Evolutionary conservation across 2,113 vertebrate species (phyloP).

Genomic region (Paradoxurus hermaphroditus): DNA sequence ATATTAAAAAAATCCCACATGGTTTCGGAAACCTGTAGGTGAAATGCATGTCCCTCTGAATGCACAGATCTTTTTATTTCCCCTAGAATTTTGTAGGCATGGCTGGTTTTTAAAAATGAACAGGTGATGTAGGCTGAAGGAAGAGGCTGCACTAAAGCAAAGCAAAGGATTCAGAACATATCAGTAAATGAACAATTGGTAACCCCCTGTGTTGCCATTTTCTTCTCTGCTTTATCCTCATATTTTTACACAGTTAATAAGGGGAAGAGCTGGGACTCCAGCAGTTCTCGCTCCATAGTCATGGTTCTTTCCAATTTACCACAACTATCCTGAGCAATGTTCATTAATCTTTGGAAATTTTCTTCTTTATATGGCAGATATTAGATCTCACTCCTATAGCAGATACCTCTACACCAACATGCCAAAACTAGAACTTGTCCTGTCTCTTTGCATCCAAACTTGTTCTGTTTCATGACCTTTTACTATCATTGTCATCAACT

Average conservation of each 20-base stretch:
- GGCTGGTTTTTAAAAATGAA: conserved; percentile 34
- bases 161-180: neutral
- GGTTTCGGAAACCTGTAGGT: conserved; percentile 26
- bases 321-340: neutral
- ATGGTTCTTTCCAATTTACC: neutral
- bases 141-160: neutral
- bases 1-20: neutral
- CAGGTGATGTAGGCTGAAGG: neutral
- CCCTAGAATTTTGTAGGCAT: conserved; percentile 14
- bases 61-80: neutral
- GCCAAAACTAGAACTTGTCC: neutral
- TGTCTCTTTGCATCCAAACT: neutral
- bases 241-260: conserved; percentile 30
- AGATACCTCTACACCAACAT: neutral
- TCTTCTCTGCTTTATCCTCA: neutral
- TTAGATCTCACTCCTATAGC: neutral
- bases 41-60: neutral
- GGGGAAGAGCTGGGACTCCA: neutral
- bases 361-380: neutral
- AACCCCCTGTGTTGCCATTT: neutral
- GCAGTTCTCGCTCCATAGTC: neutral
- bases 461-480: neutral
- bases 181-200: neutral
- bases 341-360: conserved; percentile 31
- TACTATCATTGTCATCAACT: neutral